Conservation (phyloP, 2,888 invertebrate genomes). For the Xestia sexstrigata region DNA sequence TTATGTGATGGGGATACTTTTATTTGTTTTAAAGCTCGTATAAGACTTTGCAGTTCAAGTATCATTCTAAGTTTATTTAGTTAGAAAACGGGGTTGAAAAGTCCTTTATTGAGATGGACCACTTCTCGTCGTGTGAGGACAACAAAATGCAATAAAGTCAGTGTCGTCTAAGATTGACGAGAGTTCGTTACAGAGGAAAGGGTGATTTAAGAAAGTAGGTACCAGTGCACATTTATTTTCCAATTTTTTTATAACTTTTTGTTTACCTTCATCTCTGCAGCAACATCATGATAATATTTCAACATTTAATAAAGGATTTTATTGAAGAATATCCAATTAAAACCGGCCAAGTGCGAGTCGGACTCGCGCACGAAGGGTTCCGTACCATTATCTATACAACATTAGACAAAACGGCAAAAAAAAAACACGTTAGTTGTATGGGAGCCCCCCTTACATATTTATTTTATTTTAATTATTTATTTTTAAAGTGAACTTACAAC, state of each 20-base stretch:
- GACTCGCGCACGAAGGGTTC: too few species aligned
- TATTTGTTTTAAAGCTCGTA: neutral
- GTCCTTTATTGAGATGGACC: conserved; percentile 14
- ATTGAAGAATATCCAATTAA: too few species aligned
- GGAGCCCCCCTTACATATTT: too few species aligned
- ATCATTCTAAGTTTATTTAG: neutral
- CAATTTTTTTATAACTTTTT: neutral
- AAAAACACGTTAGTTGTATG: too few species aligned
- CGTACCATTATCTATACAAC: too few species aligned
- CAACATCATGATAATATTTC: too few species aligned
- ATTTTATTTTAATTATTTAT: too few species aligned
- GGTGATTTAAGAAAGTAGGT: neutral
- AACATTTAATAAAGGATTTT: too few species aligned
- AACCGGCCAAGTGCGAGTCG: too few species aligned
- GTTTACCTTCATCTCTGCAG: too few species aligned
- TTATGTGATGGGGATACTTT: conserved; percentile 12
- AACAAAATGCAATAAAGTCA: conserved; percentile 42
- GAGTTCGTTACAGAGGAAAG: conserved; percentile 18
- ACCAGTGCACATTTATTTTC: neutral
- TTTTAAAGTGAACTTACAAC: too few species aligned
- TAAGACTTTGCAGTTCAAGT: neutral
- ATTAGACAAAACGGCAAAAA: too few species aligned
- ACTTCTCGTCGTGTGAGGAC: conserved; percentile 22
- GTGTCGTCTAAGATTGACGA: conserved; percentile 16
- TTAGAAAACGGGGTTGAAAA: conserved; percentile 7